A percentile compares a stretch with the other conserved stretches of the same genome.
phyloP scores from a whole-genome alignment of 2,888 invertebrate species.

The Incurvaria masculella region DNA sequence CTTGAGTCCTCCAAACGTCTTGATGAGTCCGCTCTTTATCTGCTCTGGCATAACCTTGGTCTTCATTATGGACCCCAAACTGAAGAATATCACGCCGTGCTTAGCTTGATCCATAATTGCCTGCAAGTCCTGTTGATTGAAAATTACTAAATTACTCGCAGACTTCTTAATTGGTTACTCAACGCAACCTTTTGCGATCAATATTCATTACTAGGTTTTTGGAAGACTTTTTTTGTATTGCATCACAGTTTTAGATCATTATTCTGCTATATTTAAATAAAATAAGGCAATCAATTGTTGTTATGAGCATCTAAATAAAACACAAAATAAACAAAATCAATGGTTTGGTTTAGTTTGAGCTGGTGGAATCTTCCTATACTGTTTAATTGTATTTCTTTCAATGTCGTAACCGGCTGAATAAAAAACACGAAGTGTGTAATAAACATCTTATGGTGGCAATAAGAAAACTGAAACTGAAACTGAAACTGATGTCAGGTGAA shows the following conservation, averaged over 20 bases:
- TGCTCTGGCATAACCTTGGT: constrained; percentile 30
- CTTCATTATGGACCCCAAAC: constrained; percentile 42
- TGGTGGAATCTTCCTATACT: no score
- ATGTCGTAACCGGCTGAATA: no score
- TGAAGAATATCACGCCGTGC: constrained; percentile 47
- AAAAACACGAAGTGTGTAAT: no score
- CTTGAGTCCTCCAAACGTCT: constrained; percentile 35
- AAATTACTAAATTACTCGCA: background rate
- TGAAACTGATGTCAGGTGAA: no score
- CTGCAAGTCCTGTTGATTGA: constrained; percentile 28
- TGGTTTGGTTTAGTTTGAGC: no score
- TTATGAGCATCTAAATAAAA: background rate
- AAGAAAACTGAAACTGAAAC: no score
- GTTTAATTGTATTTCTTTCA: no score
- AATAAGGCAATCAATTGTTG: background rate
- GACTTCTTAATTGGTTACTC: no score
- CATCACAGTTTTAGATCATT: background rate
- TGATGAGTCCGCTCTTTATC: constrained; percentile 26
- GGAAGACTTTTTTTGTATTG: no score
- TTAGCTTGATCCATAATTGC: constrained; percentile 35
- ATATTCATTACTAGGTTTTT: no score
- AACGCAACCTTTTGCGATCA: no score
- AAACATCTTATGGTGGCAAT: no score
- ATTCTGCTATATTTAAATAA: background rate
- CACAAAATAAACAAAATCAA: background rate